Evolutionary conservation across 2,888 invertebrate genomes (phyloP), one percentile per base, ranked within the genome.

Genomic region (Ctena decussata): DNA sequence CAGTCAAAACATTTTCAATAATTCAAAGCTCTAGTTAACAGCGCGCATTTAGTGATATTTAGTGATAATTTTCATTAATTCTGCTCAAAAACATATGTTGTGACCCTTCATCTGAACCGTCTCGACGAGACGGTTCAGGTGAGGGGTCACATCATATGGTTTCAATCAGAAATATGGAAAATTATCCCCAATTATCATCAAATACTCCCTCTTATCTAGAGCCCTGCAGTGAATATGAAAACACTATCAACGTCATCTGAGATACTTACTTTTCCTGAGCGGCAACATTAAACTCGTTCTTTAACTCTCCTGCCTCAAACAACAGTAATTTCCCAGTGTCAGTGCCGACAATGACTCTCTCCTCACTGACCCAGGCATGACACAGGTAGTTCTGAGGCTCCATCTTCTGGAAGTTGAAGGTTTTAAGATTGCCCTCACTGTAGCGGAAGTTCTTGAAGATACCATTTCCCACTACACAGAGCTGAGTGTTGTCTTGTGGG

Each of bases 281-380:
- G 35, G 92, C 90, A 60, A 94, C 83, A 71, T 94, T 94, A 87
- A 95, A 94, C 85, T 96, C 96, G 89, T 94, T 92, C 84, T 95
- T 97, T 72, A 98, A 95, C 90, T 99, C 98, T 0, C 98, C 98
- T 90, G 97, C 97, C 95, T 99, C 98, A 80, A 98, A 97, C 83
- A 98, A 96, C 94, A 98, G 96, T 53, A 99, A 96, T 87, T 97
- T 96, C 35, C 98, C 98, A 82, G 97, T 97, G 80, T 97, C 96
- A 0, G 98, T 98, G 0, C 98, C 99, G 70, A 97, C 97, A 89
- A 98, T 96, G n/a, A 98, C 97, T 75, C 98, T 96, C 93, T 98
- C 98, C 83, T 98, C 97, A 1, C 97, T 97, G 65, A 99, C 95
- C 98, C 98, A 99, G 89, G 97, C 97, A 92, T 97, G 97, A 71